Base-by-base conservation (phyloP, 2,888 invertebrate genomes). In the Oscheius sp. region DNA sequence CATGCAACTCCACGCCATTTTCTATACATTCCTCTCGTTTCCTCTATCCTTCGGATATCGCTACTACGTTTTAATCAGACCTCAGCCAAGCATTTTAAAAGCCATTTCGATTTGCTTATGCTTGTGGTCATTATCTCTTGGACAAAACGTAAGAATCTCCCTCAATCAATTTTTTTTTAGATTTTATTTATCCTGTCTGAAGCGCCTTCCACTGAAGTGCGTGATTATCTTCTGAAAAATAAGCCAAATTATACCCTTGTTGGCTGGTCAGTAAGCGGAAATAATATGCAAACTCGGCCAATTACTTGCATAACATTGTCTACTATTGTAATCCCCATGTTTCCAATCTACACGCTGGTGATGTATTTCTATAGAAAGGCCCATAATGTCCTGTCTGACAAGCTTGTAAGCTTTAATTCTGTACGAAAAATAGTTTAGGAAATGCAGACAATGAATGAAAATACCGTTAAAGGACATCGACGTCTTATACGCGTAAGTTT, bases 21-120 rank as follows among this genome's bases (percentile, higher is more conserved):
- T 81, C 66, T 81, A 78, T 63, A 74, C 75, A 53, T 81, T 81
- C 46, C 65, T 81, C 2, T 78, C 75, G 20, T 81, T 81, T 65
- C 79, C 81, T 27, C 69, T 79, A 10, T 78, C 78, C 1, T 81
- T 81, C 58, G 81, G 81, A 6, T 81, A 78, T 58, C 77, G 81
- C 6, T 79, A 81, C 65, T 78, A 76, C 71, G 74, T 81, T 20
- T 70, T 81, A 1, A 69, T 81, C 25, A 68, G 77, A 8, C 81
- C 78, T 10, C 69, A 70, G 8, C 81, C 81, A 0, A 63, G 70
- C n/a, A 65, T 65, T 1, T 27, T 23, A 15, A 45, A 45, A 1
- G 74, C 75, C 37, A 63, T 79, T 29, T 31, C 58, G 4, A 66
- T 79, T 46, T 76, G 72, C 34, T 63, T 77, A 12, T 65, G 69